Conservation (phyloP, 1,140 invertebrate species). For the Meteorus sp. region DNA sequence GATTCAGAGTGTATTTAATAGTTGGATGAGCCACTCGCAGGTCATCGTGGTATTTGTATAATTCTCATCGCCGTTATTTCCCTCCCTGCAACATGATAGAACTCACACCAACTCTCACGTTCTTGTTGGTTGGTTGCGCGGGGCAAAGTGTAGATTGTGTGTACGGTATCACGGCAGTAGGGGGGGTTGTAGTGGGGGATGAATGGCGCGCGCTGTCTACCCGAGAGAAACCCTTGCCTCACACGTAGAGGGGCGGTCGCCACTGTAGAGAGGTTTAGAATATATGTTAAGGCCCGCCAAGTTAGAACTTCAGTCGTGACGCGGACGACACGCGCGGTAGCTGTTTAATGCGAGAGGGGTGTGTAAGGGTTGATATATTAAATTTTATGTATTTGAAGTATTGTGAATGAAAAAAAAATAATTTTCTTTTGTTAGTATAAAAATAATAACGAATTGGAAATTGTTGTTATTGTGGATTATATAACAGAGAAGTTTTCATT, state of each 20-base stretch:
- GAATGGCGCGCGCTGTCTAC: slow-evolving; percentile 29
- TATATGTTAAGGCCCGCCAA: slow-evolving; percentile 45
- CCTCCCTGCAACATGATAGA: background rate
- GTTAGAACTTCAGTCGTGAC: slow-evolving; percentile 51
- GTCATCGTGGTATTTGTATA: background rate
- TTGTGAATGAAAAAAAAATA: too few relatives aligned
- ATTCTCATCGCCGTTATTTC: background rate
- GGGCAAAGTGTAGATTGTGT: too few relatives aligned
- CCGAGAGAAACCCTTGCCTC: slow-evolving; percentile 35
- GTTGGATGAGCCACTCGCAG: background rate
- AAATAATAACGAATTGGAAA: too few relatives aligned
- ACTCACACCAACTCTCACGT: background rate
- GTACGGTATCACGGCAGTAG: background rate
- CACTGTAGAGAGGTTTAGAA: slow-evolving; percentile 38
- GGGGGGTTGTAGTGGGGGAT: slow-evolving; percentile 9
- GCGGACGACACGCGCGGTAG: slow-evolving; percentile 50
- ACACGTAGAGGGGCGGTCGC: slow-evolving; percentile 26
- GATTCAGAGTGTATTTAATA: background rate
- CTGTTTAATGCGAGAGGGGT: slow-evolving; percentile 20
- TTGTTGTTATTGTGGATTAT: background rate
- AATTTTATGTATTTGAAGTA: too few relatives aligned
- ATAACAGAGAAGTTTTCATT: background rate
- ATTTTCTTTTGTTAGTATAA: too few relatives aligned
- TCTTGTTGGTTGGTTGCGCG: too few relatives aligned
- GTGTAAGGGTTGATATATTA: too few relatives aligned